Conservation (phyloP, 2,888 invertebrate genomes). For the Orthosia gothica region DNA sequence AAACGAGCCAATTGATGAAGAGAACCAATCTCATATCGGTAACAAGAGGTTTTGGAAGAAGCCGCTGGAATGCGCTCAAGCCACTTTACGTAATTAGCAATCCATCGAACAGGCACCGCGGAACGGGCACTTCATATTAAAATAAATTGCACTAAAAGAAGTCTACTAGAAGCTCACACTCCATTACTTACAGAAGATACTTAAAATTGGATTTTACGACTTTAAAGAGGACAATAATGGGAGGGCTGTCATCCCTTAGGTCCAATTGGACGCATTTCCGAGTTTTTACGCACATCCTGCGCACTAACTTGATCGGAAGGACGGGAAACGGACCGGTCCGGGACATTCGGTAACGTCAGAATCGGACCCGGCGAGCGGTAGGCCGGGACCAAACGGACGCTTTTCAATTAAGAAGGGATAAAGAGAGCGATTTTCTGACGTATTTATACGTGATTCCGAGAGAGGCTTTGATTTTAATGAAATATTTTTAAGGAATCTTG, state of each 20-base stretch:
- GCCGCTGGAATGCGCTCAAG: neutral
- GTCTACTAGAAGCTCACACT: neutral
- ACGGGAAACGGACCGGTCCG: slow-evolving; percentile 14
- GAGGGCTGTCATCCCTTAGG: slow-evolving; percentile 16
- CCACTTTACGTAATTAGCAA: slow-evolving; percentile 37
- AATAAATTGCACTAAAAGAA: neutral
- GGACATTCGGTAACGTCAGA: slow-evolving; percentile 5
- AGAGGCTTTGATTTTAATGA: slow-evolving; percentile 38
- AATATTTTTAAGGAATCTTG: slow-evolving; percentile 47
- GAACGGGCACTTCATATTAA: neutral
- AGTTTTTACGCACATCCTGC: slow-evolving; percentile 37
- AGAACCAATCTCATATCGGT: slow-evolving; percentile 12
- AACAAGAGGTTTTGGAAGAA: slow-evolving; percentile 12
- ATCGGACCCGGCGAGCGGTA: neutral
- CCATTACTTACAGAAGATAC: slow-evolving; percentile 24
- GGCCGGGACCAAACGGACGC: slow-evolving; percentile 26
- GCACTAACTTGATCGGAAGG: slow-evolving; percentile 4
- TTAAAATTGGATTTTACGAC: slow-evolving; percentile 29
- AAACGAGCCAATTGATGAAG: slow-evolving; percentile 16
- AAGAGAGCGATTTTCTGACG: slow-evolving; percentile 45
- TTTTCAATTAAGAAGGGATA: slow-evolving; percentile 58
- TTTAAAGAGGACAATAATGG: slow-evolving; percentile 31
- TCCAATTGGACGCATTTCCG: slow-evolving; percentile 30
- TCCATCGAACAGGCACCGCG: neutral
- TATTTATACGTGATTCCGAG: slow-evolving; percentile 42